phyloP scores from a whole-genome alignment of 2,797 vertebrate species.

The Sebastes minor region DNA sequence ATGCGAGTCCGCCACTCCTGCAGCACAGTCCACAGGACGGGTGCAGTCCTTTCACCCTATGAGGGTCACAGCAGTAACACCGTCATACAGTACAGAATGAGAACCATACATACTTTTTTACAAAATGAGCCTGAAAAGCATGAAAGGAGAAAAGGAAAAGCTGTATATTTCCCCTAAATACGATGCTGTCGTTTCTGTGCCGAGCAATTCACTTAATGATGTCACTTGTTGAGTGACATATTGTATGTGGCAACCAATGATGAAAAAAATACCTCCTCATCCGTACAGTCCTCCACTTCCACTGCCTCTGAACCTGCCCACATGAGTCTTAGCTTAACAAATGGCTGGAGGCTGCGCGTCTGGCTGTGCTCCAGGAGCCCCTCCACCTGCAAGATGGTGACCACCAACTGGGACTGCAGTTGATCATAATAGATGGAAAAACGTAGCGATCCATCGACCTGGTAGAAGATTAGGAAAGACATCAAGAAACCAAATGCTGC shows the following conservation, averaged over 20 bases:
- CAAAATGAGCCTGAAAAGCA: neutral
- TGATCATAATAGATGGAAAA: conserved; percentile 79
- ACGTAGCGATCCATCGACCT: conserved; percentile 65
- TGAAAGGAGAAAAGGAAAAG: neutral
- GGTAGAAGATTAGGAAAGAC: neutral
- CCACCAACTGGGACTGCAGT: conserved; percentile 70
- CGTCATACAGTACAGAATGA: neutral
- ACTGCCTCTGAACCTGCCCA: conserved; percentile 48
- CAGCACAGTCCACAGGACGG: conserved; percentile 69
- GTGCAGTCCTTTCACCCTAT: conserved; percentile 19
- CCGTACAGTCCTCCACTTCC: neutral
- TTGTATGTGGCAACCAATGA: neutral
- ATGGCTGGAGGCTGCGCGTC: conserved; percentile 49
- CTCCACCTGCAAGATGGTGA: conserved; percentile 75
- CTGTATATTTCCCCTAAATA: neutral
- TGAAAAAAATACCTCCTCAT: conserved; percentile 46
- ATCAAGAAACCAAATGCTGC: neutral
- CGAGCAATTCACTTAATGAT: neutral
- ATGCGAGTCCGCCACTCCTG: conserved; percentile 78
- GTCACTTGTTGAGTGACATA: neutral
- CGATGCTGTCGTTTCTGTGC: neutral
- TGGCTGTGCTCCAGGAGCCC: conserved; percentile 57
- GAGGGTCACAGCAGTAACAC: conserved; percentile 7
- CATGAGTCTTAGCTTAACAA: conserved; percentile 73
- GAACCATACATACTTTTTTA: neutral